Evolutionary conservation across 1,140 invertebrate genomes (phyloP), one percentile per base, ranked within the genome.

Genomic region (Nasonia vitripennis): DNA sequence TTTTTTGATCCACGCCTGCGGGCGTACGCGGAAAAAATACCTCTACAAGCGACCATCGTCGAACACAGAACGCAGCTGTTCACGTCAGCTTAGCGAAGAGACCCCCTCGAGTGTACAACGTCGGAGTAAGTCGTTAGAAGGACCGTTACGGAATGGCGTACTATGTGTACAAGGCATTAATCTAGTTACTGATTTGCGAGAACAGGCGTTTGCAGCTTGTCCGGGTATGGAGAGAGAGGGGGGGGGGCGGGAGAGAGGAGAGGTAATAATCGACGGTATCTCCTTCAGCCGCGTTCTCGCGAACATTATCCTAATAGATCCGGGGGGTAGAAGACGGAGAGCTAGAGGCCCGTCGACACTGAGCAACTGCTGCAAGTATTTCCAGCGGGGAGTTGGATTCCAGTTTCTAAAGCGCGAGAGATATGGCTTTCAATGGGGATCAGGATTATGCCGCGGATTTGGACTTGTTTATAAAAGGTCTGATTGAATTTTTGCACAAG

Each of bases 221-320:
- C 55, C 55, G 55, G 55, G 55, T 9, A 55, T 55, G 17, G 51
- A 55, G 51, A 55, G 51, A 55, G 17, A 55, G 51, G 48, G 14
- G 10, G 14, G 48, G 2, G 48, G 14, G 10, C 0, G 48, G 0
- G 27, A 70, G 68, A 70, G 68, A 27, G 27, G 70, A 34, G 70
- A 34, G 70, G 34, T 74, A 34, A 74, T 74, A 74, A 74, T 74
- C 73, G 73, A 74, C 17, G 37, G 17, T 74, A 74, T 71, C 70
- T 71, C 31, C 70, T 71, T 62, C 17, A 62, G 55, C 55, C 55
- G 55, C 55, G 17, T 62, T 62, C 55, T 4, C 23, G 27, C 23
- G 70, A 34, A 34, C 70, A 71, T 71, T 71, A 71, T 71, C 70
- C 70, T 71, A 71, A 71, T 71, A 71, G 70, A 71, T 71, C 55